Evolutionary conservation across 2,797 vertebrate genomes (phyloP).

Genomic region (Rhyacichthys aspro): DNA sequence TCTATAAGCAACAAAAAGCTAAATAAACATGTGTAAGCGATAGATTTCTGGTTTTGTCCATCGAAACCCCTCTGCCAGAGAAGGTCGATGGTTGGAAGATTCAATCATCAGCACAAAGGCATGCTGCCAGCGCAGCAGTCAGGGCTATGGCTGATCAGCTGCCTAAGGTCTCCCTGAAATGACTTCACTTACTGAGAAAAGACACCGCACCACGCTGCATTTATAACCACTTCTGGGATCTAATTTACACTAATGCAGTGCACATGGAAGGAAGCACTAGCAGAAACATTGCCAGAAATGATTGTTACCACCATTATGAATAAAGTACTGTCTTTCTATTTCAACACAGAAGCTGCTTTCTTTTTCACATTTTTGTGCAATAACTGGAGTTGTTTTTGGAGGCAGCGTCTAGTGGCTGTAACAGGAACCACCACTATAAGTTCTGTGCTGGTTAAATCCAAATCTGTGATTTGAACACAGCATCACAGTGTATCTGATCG

Average conservation of each 20-base stretch:
- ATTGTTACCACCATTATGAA: not conserved
- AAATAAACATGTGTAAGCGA: conserved; percentile 18
- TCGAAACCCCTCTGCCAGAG: conserved; percentile 20
- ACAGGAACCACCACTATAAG: not conserved
- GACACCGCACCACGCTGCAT: conserved; percentile 17
- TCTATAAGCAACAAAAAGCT: not conserved
- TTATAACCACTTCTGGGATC: not conserved
- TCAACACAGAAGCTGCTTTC: not conserved
- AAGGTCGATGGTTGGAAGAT: conserved; percentile 33
- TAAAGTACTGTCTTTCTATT: not conserved
- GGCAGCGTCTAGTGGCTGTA: not conserved
- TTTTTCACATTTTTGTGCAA: too few relatives aligned
- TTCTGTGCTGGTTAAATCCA: too few relatives aligned
- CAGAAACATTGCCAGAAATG: not conserved
- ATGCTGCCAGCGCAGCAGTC: conserved; percentile 43
- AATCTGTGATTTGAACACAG: conserved; percentile 9
- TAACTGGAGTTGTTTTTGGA: not conserved
- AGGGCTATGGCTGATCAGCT: conserved; percentile 28
- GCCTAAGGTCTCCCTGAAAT: conserved; percentile 29
- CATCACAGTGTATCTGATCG: conserved; percentile 26
- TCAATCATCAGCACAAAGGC: conserved; percentile 37
- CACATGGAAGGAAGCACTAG: not conserved
- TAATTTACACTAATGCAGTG: not conserved
- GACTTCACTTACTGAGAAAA: conserved; percentile 22
- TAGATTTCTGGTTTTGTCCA: conserved; percentile 7